Percentiles rank a stretch among this genome's conserved stretches.
Conservation (phyloP, 2,888 invertebrate genomes). For the Ptychoptera albimana region DNA sequence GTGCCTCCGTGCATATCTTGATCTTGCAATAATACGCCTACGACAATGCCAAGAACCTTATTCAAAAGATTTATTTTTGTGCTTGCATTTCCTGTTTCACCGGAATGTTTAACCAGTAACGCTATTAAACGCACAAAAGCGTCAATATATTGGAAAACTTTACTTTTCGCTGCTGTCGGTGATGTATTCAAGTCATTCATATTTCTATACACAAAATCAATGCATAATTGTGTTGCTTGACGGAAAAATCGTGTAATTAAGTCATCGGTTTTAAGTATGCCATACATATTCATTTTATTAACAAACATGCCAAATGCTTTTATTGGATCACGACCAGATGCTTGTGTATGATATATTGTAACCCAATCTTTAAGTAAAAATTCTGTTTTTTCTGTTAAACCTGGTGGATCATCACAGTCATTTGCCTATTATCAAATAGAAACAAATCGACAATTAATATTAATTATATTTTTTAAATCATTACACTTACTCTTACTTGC, state of each 20-base stretch:
- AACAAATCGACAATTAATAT: slow-evolving; percentile 1
- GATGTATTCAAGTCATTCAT: slow-evolving; percentile 54
- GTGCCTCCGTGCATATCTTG: slow-evolving; percentile 76
- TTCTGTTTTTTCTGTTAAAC: slow-evolving; percentile 89
- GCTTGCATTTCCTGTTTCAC: slow-evolving; percentile 77
- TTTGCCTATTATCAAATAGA: slow-evolving; percentile 42
- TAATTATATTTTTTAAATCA: neutral
- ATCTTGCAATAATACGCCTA: slow-evolving; percentile 89
- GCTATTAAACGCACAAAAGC: slow-evolving; percentile 89
- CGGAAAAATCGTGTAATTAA: slow-evolving; percentile 94
- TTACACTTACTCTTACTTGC: slow-evolving; percentile 53
- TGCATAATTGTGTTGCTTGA: slow-evolving; percentile 89
- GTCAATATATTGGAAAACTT: slow-evolving; percentile 91
- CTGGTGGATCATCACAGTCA: slow-evolving; percentile 86
- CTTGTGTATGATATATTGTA: slow-evolving; percentile 62
- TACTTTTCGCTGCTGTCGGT: slow-evolving; percentile 57
- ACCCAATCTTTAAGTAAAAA: slow-evolving; percentile 87
- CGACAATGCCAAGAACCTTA: slow-evolving; percentile 83
- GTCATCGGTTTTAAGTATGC: slow-evolving; percentile 94
- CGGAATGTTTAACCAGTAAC: slow-evolving; percentile 85
- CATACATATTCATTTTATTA: slow-evolving; percentile 90
- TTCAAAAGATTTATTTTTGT: slow-evolving; percentile 94
- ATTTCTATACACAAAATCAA: slow-evolving; percentile 81
- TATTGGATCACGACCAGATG: slow-evolving; percentile 64
- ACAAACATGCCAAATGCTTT: slow-evolving; percentile 91